Base-by-base conservation (phyloP, 2,113 vertebrate species). In the Hypanus sabinus region DNA sequence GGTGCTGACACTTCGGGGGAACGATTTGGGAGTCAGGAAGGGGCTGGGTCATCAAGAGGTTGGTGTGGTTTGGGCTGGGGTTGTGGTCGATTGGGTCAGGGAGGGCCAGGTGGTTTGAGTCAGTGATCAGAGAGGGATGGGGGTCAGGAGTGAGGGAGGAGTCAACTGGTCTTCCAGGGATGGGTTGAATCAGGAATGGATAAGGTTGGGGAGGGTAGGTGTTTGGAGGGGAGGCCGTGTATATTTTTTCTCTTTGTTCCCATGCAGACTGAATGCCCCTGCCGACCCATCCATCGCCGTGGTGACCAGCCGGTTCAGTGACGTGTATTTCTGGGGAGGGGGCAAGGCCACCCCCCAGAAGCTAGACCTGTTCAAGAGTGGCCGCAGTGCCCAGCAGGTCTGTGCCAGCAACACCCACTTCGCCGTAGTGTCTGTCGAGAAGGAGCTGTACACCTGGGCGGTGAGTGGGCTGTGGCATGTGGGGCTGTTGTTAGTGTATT, bases 371-470 rank as follows among this genome's bases (percentile, higher is more conserved):
- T 99, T 99, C 96, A 99, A 98, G 96, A 98, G 98, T 87, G 99
- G 99, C 94, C 99, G 97, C 96, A 98, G 97, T 62, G 98, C 98
- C 5, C 98, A 98, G 93, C 98, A 99, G 75, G 99, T 99, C 95
- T 99, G 98, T 94, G 98, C 99, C 16, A 98, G 99, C 94, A 99
- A 99, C 95, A 99, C 97, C 18, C 99, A 99, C 96, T 99, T 99
- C 95, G 99, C 99, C 12, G 98, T 99, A 96, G 98, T 99, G 95
- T 99, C 98, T 0, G 99, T 99, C 95, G 99, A 99, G 95, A 99
- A 99, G 95, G 99, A 99, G 95, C 97, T 99, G 36, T 99, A 99
- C 95, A 99, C 98, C 0, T 99, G 99, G 99, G 99, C 99, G 96
- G 99, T 99, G 96, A 99, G 99, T 97, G 46, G 46, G 46, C 2